A percentile compares a stretch with the other conserved stretches of the same genome.
Conservation (phyloP, 1,140 invertebrate species). For the Physella acuta region DNA sequence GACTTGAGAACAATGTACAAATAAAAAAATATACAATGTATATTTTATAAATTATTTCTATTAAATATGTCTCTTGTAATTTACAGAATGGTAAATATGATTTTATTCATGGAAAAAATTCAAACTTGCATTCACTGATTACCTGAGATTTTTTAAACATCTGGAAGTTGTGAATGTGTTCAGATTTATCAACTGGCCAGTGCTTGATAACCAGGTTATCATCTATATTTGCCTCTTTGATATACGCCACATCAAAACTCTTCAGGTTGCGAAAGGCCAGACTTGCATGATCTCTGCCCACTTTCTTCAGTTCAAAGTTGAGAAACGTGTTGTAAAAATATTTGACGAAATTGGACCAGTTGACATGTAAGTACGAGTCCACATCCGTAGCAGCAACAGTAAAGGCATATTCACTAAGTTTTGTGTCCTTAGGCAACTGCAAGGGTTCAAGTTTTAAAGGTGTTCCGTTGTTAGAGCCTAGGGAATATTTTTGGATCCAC, state of each 20-base stretch:
- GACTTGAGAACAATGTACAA: too few relatives aligned
- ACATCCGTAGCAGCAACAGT: neutral
- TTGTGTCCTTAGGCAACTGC: neutral
- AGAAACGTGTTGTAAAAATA: conserved; percentile 3
- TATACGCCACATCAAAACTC: neutral
- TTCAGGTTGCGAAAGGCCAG: conserved; percentile 1
- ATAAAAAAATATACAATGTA: too few relatives aligned
- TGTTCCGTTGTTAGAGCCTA: neutral
- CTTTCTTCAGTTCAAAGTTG: neutral
- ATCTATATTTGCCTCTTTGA: neutral
- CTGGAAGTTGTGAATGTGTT: neutral
- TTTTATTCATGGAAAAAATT: neutral
- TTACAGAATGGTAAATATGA: too few relatives aligned
- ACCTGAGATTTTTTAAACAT: neutral
- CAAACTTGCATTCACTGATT: conserved; percentile 12
- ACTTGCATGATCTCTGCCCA: neutral
- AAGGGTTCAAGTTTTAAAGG: neutral
- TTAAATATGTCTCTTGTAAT: too few relatives aligned
- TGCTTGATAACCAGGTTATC: neutral
- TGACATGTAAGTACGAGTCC: conserved; percentile 3
- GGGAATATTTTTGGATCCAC: conserved; percentile 12
- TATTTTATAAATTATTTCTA: too few relatives aligned
- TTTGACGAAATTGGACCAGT: conserved; percentile 10
- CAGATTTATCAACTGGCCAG: neutral
- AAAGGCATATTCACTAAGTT: neutral